phyloP scores from a whole-genome alignment of 2,888 invertebrate species.

The Tachina lurida region DNA sequence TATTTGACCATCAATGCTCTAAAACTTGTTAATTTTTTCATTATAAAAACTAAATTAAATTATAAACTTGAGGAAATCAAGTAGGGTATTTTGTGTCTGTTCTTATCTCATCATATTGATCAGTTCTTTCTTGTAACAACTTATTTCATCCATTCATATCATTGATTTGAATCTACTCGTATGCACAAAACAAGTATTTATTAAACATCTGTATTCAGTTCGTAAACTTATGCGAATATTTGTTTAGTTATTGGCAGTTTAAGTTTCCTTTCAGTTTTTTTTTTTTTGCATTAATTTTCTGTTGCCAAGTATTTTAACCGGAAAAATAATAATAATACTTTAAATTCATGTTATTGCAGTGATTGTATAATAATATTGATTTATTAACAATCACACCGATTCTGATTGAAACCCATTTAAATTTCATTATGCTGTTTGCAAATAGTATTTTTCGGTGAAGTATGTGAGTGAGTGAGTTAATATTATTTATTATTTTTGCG shows the following conservation, averaged over 20 bases:
- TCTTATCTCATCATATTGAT: conserved; percentile 40
- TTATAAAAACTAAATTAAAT: background rate
- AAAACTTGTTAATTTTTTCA: too few species aligned
- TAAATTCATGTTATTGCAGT: conserved; percentile 51
- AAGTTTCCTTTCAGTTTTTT: conserved; percentile 46
- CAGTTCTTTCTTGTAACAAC: conserved; percentile 41
- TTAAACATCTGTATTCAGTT: conserved; percentile 35
- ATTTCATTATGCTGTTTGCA: conserved; percentile 39
- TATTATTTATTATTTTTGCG: conserved; percentile 50
- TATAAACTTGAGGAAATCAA: background rate
- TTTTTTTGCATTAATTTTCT: conserved; percentile 40
- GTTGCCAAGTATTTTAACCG: conserved; percentile 45
- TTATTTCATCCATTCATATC: conserved; percentile 41
- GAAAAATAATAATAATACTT: conserved; percentile 53
- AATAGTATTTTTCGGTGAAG: background rate
- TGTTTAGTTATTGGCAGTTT: conserved; percentile 28
- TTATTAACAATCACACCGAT: conserved; percentile 53
- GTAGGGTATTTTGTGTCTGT: conserved; percentile 13
- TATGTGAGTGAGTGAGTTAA: conserved; percentile 19
- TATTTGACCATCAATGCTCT: too few species aligned
- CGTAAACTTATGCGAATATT: conserved; percentile 22
- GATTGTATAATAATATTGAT: conserved; percentile 51
- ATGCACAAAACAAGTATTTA: background rate
- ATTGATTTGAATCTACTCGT: conserved; percentile 21
- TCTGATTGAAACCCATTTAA: conserved; percentile 65